phyloP scores from a whole-genome alignment of 1,140 invertebrate genomes.

The Andricus grossulariae region DNA sequence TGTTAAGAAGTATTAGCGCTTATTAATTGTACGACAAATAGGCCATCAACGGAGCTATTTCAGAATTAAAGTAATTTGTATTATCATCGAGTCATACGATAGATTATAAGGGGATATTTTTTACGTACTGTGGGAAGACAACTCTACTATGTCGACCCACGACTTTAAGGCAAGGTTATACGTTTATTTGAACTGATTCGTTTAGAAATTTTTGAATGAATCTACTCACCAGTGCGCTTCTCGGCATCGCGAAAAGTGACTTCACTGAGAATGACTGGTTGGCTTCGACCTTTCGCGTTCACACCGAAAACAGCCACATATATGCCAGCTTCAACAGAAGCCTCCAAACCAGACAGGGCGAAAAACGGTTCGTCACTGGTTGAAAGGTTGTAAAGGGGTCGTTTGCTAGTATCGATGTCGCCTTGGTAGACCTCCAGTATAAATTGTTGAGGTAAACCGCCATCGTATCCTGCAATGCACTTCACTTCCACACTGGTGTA shows the following conservation, averaged over 20 bases:
- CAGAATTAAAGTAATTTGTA: too few relatives aligned
- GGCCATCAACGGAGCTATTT: too few relatives aligned
- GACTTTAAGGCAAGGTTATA: too few relatives aligned
- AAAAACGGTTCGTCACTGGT: constrained; percentile 80
- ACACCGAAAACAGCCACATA: constrained; percentile 85
- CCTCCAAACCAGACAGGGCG: constrained; percentile 83
- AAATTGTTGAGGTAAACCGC: constrained; percentile 89
- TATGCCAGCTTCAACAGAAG: constrained; percentile 81
- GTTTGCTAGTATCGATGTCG: constrained; percentile 69
- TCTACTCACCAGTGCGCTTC: constrained; percentile 84
- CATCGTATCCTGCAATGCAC: constrained; percentile 88
- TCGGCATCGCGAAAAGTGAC: constrained; percentile 87
- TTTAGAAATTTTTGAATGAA: neutral
- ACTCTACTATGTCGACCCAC: too few relatives aligned
- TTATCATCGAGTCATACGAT: too few relatives aligned
- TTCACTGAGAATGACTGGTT: constrained; percentile 82
- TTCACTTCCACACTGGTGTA: constrained; percentile 84
- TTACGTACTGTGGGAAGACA: too few relatives aligned
- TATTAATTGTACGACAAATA: too few relatives aligned
- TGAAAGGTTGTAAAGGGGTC: constrained; percentile 81
- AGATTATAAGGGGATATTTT: too few relatives aligned
- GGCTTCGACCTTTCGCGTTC: constrained; percentile 87
- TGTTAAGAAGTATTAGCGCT: too few relatives aligned
- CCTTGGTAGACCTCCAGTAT: constrained; percentile 85
- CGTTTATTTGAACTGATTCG: too few relatives aligned